These are phyloP conservation scores for Peribatodes rhomboidaria DNA, from an alignment of 2,888 invertebrate species.

Conservation along the genomic window DNA sequence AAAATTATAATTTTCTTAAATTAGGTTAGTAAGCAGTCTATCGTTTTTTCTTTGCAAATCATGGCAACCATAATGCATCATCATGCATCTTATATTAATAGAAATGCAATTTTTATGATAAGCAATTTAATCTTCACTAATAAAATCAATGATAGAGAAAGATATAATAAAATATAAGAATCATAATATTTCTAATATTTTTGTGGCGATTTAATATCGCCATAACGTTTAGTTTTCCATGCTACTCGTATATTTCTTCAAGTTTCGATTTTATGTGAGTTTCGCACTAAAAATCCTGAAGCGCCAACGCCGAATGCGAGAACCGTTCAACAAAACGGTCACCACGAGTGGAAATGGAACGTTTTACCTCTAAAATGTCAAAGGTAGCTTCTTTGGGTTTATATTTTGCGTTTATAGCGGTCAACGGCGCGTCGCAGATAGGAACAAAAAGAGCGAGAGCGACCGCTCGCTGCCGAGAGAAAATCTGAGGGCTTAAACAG, in stretches of 20 bases:
- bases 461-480: conserved; percentile 79
- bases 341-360: conserved; percentile 76
- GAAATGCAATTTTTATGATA: conserved; percentile 14
- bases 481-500: conserved; percentile 87
- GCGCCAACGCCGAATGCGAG: conserved; percentile 62
- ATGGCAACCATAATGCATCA: background rate
- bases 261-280: conserved; percentile 31
- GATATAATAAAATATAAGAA: conserved; percentile 5
- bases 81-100: too few relatives aligned
- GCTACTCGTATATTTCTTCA: conserved; percentile 11
- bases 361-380: conserved; percentile 83
- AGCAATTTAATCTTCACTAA: conserved; percentile 20
- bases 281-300: conserved; percentile 54
- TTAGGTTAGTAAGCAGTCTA: background rate
- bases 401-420: conserved; percentile 86
- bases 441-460: conserved; percentile 78
- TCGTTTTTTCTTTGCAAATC: background rate
- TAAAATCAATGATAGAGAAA: conserved; percentile 15
- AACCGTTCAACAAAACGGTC: conserved; percentile 70
- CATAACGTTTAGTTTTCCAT: conserved; percentile 22
- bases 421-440: conserved; percentile 77
- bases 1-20: background rate
- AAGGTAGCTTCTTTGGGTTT: conserved; percentile 84
- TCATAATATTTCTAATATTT: conserved; percentile 9
- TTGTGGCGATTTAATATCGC: conserved; percentile 10